These are phyloP conservation scores for Sebastes schlegelii DNA, from an alignment of 2,113 vertebrate species.

Conservation along the genomic window DNA sequence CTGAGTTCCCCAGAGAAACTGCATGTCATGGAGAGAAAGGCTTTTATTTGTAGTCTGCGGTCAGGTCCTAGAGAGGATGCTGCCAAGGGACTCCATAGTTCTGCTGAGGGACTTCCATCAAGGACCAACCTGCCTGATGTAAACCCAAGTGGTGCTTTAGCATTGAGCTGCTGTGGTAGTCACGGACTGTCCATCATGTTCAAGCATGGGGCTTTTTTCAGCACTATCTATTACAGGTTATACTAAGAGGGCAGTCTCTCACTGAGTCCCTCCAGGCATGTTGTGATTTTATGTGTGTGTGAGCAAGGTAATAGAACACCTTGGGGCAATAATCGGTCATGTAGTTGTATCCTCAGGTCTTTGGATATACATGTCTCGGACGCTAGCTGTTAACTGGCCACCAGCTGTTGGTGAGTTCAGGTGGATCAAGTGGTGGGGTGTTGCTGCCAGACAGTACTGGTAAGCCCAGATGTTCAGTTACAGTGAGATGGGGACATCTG, in stretches of 20 bases:
- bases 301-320: no score
- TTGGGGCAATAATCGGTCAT: no score
- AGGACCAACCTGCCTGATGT: not conserved
- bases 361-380: not conserved
- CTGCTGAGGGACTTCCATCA: not conserved
- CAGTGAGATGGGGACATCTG: no score
- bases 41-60: slow-evolving; percentile 21
- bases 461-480: not conserved
- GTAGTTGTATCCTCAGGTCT: not conserved
- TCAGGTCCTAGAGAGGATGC: not conserved
- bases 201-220: not conserved
- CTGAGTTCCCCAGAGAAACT: slow-evolving; percentile 15
- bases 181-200: not conserved
- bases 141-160: not conserved
- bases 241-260: slow-evolving; percentile 43
- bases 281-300: slow-evolving; percentile 33
- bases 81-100: not conserved
- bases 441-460: not conserved
- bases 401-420: not conserved
- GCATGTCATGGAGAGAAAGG: not conserved
- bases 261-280: slow-evolving; percentile 57
- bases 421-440: not conserved
- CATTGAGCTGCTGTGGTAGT: not conserved
- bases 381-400: not conserved
- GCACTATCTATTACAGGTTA: slow-evolving; percentile 69